Evolutionary conservation across 2,113 vertebrate species (phyloP), one percentile per base, ranked within the genome.

Genomic region (Cololabis saira): DNA sequence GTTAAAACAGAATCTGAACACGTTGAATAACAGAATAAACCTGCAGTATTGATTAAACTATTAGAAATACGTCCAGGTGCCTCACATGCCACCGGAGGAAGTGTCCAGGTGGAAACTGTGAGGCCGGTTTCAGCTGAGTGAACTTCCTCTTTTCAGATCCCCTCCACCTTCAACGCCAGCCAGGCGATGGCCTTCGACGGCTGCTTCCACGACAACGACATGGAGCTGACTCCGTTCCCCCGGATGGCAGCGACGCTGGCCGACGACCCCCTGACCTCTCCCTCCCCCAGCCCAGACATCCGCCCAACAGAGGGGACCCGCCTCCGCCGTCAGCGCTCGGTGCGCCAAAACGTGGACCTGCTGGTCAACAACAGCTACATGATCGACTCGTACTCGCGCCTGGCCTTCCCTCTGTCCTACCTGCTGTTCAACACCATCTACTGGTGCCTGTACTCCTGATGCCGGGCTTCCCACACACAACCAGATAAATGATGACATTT

Each of bases 401-500:
- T 96, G 89, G 91, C 95, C 74, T 98, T 98, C 90, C 95, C 96
- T 47, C 78, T 92, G 69, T 93, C 94, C 61, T 98, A 96, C 82
- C 92, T 98, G 81, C 82, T 95, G 69, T 98, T 98, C 87, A 97
- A 98, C 83, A 92, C 94, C 81, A 93, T 98, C 91, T 98, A 97
- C 85, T 97, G 96, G 96, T 90, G 95, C 84, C 76, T 96, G 81
- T 96, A 97, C 89, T 89, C 95, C 51, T 97, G 89, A 92, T 45
- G 19, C 45, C 1, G 27, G 17, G 12, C 2, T 24, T 3, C 56
- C 9, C 33, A 10, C 1, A 27, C 2, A 27, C 24, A 27, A 27
- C 24, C 24, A 27, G 24, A 27, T 3, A 2, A 27, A 27, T 27
- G 24, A 27, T 27, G 24, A 3, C 3, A 27, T 3, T 27, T 27